These are phyloP conservation scores for Palaemon carinicauda DNA, from an alignment of 1,140 invertebrate genomes.

Conservation along the genomic window DNA sequence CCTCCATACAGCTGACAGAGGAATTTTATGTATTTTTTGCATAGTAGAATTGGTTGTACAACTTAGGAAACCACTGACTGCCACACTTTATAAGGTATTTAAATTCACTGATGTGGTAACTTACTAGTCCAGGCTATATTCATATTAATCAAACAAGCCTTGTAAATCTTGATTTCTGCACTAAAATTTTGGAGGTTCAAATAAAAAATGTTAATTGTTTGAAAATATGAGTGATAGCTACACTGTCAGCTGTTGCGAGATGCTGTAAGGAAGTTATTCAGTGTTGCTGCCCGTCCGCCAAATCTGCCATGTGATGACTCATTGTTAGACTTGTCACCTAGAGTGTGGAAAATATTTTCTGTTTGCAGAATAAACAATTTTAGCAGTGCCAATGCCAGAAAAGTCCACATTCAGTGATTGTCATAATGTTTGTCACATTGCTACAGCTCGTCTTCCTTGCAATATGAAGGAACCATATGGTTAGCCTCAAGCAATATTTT, in stretches of 20 bases:
- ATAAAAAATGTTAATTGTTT: neutral
- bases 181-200: neutral
- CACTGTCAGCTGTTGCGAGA: slow-evolving; percentile 28
- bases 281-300: slow-evolving; percentile 34
- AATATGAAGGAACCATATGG: slow-evolving; percentile 12
- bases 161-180: neutral
- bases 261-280: slow-evolving; percentile 11
- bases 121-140: neutral
- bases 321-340: neutral
- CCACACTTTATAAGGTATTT: neutral
- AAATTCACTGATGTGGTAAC: neutral
- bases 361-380: neutral
- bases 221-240: neutral
- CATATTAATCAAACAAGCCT: neutral
- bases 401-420: neutral
- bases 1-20: slow-evolving; percentile 18
- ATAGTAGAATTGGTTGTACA: neutral
- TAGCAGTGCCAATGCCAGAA: slow-evolving; percentile 15
- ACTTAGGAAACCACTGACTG: neutral
- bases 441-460: slow-evolving; percentile 35
- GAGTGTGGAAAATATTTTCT: neutral
- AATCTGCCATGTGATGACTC: slow-evolving; percentile 18
- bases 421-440: slow-evolving; percentile 3
- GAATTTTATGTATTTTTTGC: neutral
- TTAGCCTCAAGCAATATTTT: slow-evolving; percentile 40